A percentile compares a stretch with the other conserved stretches of the same genome.
Evolutionary conservation across 2,888 invertebrate genomes (phyloP).

Genomic region (Pediacus dermestoides): DNA sequence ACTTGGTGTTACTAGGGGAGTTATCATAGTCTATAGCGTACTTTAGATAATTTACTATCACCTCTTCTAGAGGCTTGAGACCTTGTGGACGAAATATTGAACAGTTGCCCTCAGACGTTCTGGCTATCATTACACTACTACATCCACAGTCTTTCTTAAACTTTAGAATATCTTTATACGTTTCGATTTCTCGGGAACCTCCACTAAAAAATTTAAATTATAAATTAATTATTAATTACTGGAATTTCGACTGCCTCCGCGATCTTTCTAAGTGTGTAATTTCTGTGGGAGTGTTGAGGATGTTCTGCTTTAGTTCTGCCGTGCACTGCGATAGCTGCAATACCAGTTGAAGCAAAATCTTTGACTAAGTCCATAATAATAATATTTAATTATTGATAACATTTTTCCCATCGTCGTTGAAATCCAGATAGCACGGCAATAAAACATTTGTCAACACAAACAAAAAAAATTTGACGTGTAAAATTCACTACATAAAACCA

Average conservation of each 20-base stretch:
- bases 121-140: conserved; percentile 91
- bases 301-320: conserved; percentile 86
- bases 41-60: conserved; percentile 76
- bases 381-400: too few species aligned
- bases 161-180: conserved; percentile 69
- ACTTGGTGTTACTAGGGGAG: conserved; percentile 88
- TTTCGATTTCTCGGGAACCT: conserved; percentile 83
- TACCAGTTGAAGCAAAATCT: conserved; percentile 78
- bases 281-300: conserved; percentile 79
- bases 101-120: conserved; percentile 91
- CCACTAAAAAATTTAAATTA: too few species aligned
- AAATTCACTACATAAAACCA: too few species aligned
- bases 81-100: conserved; percentile 86
- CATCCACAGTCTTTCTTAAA: conserved; percentile 77
- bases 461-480: too few species aligned
- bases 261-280: conserved; percentile 71
- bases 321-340: conserved; percentile 91
- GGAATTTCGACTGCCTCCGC: conserved; percentile 76
- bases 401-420: too few species aligned
- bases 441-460: too few species aligned
- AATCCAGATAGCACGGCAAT: too few species aligned
- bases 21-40: conserved; percentile 89
- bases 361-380: conserved; percentile 77
- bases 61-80: conserved; percentile 70
- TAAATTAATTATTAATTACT: conserved; percentile 90